Base-by-base conservation (phyloP, 2,888 invertebrate genomes). In the Perizoma flavofasciatum region DNA sequence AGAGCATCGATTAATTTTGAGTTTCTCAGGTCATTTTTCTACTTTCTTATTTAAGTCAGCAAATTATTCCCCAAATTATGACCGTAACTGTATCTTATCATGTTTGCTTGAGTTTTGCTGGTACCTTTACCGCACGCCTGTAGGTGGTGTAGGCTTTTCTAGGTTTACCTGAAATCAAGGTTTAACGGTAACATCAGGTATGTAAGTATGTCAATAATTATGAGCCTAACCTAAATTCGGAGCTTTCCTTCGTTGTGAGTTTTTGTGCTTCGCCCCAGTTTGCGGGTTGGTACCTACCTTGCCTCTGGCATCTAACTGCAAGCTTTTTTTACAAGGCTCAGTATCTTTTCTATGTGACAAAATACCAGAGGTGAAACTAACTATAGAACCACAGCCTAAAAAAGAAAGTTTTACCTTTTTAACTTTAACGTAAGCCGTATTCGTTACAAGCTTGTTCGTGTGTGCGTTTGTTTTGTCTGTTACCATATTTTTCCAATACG, bases 241-340 rank as follows among this genome's bases (percentile, higher is more conserved):
- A 65, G 75, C 69, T 78, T 82, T 76, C 72, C 75, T 72, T 72
- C 63, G 69, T 74, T 77, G 76, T 76, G 74, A 81, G 73, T 78
- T 86, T 88, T 88, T 86, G 76, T 78, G 68, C 55, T 65, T 66
- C 74, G 84, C 70, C 80, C 84, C 74, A 79, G 68, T 78, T 86
- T 62, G 65, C 71, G 78, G 79, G 85, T 86, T 84, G 22, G 22
- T 22, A 22, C 22, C 22, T 22, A 22, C 85, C 81, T 83, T 85
- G 88, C 78, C 88, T 79, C 73, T 77, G 81, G 76, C 84, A 77
- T 80, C 77, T 88, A 88, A 88, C 88, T 83, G 88, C 79, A 83
- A 78, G 69, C 66, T 83, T 87, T 88, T 87, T 89, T 87, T 68
- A 40, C 47, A 70, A n/a, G n/a, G n/a, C n/a, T 61, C 52, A 40